These are phyloP conservation scores for Neostethus bicornis DNA, from an alignment of 2,797 vertebrate species.

Conservation along the genomic window DNA sequence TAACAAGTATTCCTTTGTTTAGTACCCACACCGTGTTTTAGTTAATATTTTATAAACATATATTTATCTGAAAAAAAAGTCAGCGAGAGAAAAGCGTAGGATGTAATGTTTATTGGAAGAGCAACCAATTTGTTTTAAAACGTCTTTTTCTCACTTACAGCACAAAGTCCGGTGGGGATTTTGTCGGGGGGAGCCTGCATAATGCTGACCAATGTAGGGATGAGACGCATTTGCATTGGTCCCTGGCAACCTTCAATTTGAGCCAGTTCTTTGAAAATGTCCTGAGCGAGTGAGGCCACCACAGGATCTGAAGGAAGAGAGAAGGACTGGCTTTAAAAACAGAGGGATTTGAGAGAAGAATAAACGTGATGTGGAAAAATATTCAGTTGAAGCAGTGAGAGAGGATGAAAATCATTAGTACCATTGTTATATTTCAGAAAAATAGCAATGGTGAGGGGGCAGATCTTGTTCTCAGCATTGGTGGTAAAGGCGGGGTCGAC, in stretches of 20 bases:
- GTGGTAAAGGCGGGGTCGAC: slow-evolving; percentile 93
- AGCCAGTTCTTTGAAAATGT: slow-evolving; percentile 98
- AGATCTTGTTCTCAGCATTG: slow-evolving; percentile 95
- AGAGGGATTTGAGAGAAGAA: too few relatives aligned
- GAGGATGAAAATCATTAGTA: slow-evolving; percentile 58
- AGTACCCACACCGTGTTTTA: too few relatives aligned
- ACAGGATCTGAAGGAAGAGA: slow-evolving; percentile 87
- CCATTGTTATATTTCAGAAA: slow-evolving; percentile 99
- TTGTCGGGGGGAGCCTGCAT: slow-evolving; percentile 98
- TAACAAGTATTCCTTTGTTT: too few relatives aligned
- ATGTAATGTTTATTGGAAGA: neutral
- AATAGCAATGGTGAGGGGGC: slow-evolving; percentile 97
- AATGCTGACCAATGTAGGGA: slow-evolving; percentile 97
- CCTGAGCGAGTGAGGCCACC: slow-evolving; percentile 95
- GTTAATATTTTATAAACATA: too few relatives aligned
- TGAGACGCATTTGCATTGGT: slow-evolving; percentile 97
- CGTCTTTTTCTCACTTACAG: slow-evolving; percentile 80
- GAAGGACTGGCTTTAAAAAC: slow-evolving; percentile 2
- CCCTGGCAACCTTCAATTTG: slow-evolving; percentile 97
- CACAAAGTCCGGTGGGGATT: slow-evolving; percentile 94
- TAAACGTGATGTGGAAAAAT: too few relatives aligned
- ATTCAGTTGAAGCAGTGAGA: too few relatives aligned
- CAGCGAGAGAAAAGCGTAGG: neutral
- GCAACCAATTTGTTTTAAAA: neutral
- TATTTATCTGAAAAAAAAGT: too few relatives aligned